Evolutionary conservation across 1,140 invertebrate species (phyloP).

Genomic region (Bradysia coprophila): DNA sequence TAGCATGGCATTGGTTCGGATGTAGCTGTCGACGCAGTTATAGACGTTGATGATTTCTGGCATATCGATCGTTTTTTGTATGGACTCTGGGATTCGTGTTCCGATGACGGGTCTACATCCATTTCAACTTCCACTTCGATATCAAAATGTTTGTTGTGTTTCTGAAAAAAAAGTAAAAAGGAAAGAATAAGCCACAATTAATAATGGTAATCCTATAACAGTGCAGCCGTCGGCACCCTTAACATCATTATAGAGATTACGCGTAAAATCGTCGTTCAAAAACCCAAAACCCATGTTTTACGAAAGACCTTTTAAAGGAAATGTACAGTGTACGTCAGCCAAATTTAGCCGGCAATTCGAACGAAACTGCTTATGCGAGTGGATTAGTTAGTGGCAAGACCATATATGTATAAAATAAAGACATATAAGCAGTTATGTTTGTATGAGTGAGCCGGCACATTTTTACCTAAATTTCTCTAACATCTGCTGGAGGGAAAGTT

Average conservation of each 20-base stretch:
- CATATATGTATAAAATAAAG: no score
- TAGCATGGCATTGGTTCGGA: conserved; percentile 9
- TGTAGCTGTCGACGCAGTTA: conserved; percentile 17
- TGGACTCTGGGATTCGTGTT: conserved; percentile 15
- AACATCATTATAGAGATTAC: neutral
- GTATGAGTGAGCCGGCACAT: no score
- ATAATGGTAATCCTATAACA: neutral
- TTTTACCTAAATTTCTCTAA: no score
- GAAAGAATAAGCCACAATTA: neutral
- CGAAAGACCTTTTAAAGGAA: neutral
- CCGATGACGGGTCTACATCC: conserved; percentile 13
- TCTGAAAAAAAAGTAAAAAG: conserved; percentile 8
- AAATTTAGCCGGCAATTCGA: no score
- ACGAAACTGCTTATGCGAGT: no score
- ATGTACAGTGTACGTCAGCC: no score
- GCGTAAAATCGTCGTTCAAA: neutral
- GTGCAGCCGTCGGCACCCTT: neutral
- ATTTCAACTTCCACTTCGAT: conserved; percentile 14
- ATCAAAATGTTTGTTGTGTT: conserved; percentile 17
- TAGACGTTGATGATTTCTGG: conserved; percentile 13
- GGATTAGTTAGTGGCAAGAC: no score
- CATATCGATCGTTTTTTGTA: conserved; percentile 9
- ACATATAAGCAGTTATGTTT: no score
- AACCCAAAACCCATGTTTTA: neutral
- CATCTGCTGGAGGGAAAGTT: no score